Evolutionary conservation across 2,888 invertebrate genomes (phyloP), one percentile per base, ranked within the genome.

Genomic region (Acanthoscelides obtectus): DNA sequence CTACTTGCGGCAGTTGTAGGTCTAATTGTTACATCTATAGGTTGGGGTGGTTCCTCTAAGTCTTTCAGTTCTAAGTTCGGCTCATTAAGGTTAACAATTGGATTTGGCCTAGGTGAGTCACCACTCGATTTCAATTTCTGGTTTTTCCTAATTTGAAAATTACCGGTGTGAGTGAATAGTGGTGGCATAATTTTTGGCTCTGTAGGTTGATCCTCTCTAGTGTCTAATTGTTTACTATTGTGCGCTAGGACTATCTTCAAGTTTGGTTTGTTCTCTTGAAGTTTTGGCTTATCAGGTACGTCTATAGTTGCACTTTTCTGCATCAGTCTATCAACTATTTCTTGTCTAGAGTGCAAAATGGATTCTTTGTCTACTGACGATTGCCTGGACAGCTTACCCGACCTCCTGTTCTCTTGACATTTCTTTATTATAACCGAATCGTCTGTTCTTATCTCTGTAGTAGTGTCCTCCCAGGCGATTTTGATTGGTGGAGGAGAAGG

Each of bases 171-270:
- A 20, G 75, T 72, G 20, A 78, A 68, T 67, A 81, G 72, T 3
- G 81, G 79, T 68, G 76, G 78, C 20, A 79, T 77, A 25, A 78
- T 73, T 74, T 79, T 80, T 5, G 78, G 81, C 45, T 45, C 45
- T 45, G 45, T 12, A 45, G 73, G 72, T 45, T 73, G 72, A 20
- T 65, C 45, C 6, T 64, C 22, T 69, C 70, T 70, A 72, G 19
- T 71, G 67, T 67, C 69, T 70, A n/a, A 12, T 45, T 69, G 76
- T 73, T 84, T 82, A n/a, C 86, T 84, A 21, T 87, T 87, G 74
- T 88, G 88, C 0, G 89, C 87, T 70, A 91, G 81, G 77, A 90
- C 89, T 74, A 91, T 91, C 71, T 88, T 88, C 64, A 91, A 84
- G 80, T 90, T 91, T 0, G 88, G 86, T 79, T 88, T 89, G 27